Conservation (phyloP, 2,113 vertebrate species). For the Vanacampus margaritifer region DNA sequence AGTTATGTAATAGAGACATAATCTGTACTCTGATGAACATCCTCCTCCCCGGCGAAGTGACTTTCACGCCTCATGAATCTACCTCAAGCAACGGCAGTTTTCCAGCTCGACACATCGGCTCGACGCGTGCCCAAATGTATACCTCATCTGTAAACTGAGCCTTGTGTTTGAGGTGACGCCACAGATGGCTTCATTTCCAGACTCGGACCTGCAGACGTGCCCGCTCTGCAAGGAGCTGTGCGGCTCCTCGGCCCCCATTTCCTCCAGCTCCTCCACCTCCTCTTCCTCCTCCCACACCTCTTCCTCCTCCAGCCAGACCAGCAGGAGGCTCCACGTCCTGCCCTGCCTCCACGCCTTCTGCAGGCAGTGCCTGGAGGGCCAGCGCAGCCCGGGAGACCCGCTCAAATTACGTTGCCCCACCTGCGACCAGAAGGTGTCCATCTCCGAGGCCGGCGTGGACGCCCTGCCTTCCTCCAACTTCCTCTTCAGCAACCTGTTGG, state of each 20-base stretch:
- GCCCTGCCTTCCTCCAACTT: conserved; percentile 89
- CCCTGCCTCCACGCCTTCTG: conserved; percentile 92
- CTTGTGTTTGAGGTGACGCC: conserved; percentile 30
- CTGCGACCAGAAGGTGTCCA: conserved; percentile 87
- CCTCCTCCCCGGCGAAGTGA: conserved; percentile 31
- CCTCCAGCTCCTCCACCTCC: conserved; percentile 85
- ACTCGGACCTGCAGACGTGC: conserved; percentile 89
- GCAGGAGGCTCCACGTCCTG: conserved; percentile 83
- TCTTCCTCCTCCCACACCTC: conserved; percentile 85
- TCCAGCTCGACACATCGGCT: conserved; percentile 17
- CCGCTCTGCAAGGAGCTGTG: conserved; percentile 90
- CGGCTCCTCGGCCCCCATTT: conserved; percentile 84
- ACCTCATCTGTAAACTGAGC: conserved; percentile 47
- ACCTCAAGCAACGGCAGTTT: conserved; percentile 51
- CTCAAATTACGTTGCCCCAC: conserved; percentile 87
- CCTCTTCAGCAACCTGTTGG: conserved; percentile 90
- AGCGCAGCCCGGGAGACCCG: conserved; percentile 78
- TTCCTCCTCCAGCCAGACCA: conserved; percentile 62
- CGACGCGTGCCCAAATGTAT: conserved; percentile 41
- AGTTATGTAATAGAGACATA: conserved; percentile 21
- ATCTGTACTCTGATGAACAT: conserved; percentile 11
- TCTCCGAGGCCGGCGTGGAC: conserved; percentile 87
- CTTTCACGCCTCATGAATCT: conserved; percentile 52
- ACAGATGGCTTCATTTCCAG: conserved; percentile 90
- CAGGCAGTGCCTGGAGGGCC: conserved; percentile 88